Evolutionary conservation across 2,888 invertebrate genomes (phyloP).

Genomic region (Drosophila acutilabella): DNA sequence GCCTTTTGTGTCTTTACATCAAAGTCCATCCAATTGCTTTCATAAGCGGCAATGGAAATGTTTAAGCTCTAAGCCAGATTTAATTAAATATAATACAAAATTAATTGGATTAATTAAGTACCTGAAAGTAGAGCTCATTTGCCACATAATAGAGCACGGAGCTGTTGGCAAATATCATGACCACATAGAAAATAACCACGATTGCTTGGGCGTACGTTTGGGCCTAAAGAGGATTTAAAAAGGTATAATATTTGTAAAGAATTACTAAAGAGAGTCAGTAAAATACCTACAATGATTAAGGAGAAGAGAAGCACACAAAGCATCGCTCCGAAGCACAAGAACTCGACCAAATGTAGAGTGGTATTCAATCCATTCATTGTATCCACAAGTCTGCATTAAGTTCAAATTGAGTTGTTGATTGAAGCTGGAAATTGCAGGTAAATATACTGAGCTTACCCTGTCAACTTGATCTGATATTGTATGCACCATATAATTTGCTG

Average conservation of each 20-base stretch:
- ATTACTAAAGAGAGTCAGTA: neutral
- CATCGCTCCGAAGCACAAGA: constrained; percentile 77
- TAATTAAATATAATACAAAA: neutral
- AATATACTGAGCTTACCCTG: constrained; percentile 58
- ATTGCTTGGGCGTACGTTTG: constrained; percentile 71
- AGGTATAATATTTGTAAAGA: neutral
- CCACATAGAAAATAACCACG: constrained; percentile 71
- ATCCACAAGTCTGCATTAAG: constrained; percentile 38
- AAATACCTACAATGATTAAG: constrained; percentile 73
- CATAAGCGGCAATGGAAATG: constrained; percentile 76
- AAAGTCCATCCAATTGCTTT: constrained; percentile 77
- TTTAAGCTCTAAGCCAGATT: constrained; percentile 61
- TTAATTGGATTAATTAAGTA: neutral
- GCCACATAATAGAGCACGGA: constrained; percentile 77
- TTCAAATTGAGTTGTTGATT: constrained; percentile 3
- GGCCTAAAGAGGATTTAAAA: constrained; percentile 38
- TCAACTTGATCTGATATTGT: constrained; percentile 74
- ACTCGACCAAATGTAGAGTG: constrained; percentile 67
- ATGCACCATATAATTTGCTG: constrained; percentile 75
- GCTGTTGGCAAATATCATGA: constrained; percentile 79
- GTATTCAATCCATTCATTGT: constrained; percentile 65
- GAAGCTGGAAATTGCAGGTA: neutral
- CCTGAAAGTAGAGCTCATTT: constrained; percentile 77
- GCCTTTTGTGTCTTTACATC: constrained; percentile 71
- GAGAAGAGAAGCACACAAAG: constrained; percentile 81